Evolutionary conservation across 2,888 invertebrate genomes (phyloP).

Genomic region (Laspeyria flexula): DNA sequence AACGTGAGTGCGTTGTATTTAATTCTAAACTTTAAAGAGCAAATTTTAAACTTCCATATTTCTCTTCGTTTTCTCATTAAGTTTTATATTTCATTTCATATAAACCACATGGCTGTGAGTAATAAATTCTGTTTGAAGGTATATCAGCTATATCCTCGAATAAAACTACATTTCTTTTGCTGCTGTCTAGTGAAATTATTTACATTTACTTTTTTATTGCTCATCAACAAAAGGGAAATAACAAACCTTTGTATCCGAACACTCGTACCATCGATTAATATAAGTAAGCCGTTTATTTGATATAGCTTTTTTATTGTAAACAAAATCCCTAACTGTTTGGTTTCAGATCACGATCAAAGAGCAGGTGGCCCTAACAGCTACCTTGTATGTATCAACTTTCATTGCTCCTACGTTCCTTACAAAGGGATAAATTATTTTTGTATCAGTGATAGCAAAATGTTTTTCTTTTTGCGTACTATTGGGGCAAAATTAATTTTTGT

Average conservation of each 20-base stretch:
- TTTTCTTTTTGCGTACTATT: conserved; percentile 19
- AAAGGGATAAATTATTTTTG: conserved; percentile 46
- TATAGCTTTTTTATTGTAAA: conserved; percentile 49
- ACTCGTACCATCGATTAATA: conserved; percentile 50
- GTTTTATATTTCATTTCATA: background rate
- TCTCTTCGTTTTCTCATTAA: background rate
- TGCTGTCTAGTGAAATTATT: conserved; percentile 23
- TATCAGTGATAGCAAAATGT: conserved; percentile 32
- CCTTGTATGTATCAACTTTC: conserved; percentile 51
- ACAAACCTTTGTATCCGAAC: conserved; percentile 24
- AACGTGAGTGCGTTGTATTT: too few relatives aligned
- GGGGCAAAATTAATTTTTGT: conserved; percentile 18
- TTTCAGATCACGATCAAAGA: conserved; percentile 60
- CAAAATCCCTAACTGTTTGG: conserved; percentile 53
- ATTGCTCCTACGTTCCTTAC: conserved; percentile 39
- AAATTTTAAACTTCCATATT: too few relatives aligned
- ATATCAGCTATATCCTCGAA: conserved; percentile 4
- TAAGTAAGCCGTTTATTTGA: conserved; percentile 49
- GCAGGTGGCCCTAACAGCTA: conserved; percentile 49
- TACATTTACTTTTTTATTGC: conserved; percentile 23
- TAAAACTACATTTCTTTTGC: conserved; percentile 36
- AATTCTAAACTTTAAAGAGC: too few relatives aligned
- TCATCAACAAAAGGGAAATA: conserved; percentile 19
- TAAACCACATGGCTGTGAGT: background rate
- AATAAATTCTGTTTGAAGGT: conserved; percentile 10